A percentile compares a stretch with the other conserved stretches of the same genome.
Conservation (phyloP, 2,797 vertebrate species). For the Tauraco hartlaubi region DNA sequence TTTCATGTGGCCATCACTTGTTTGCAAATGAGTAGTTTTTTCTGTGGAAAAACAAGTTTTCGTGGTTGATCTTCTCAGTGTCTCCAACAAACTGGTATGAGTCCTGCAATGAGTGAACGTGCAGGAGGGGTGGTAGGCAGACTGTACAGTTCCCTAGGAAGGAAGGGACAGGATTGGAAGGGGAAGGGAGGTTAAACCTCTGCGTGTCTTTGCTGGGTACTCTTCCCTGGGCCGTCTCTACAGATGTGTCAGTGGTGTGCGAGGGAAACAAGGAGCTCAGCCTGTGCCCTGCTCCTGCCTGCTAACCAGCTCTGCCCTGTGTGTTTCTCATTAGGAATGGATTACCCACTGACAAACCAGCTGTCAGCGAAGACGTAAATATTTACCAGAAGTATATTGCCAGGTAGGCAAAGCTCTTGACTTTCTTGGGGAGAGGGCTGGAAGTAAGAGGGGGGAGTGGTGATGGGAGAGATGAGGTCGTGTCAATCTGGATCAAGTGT, state of each 20-base stretch:
- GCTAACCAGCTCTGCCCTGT: conserved; percentile 78
- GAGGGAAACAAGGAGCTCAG: conserved; percentile 1
- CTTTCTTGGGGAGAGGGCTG: conserved; percentile 64
- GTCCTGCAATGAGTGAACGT: neutral
- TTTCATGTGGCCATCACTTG: neutral
- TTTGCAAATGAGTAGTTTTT: neutral
- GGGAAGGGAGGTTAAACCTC: neutral
- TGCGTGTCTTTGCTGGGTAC: neutral
- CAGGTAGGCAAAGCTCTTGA: conserved; percentile 90
- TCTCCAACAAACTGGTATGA: neutral
- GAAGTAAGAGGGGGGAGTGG: neutral
- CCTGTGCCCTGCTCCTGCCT: conserved; percentile 15
- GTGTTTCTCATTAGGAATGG: conserved; percentile 92
- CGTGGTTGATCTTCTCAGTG: neutral
- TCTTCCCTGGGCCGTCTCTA: neutral
- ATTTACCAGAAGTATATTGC: conserved; percentile 99
- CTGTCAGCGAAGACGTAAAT: conserved; percentile 94
- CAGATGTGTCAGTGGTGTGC: neutral
- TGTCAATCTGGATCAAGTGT: neutral
- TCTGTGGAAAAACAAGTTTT: neutral
- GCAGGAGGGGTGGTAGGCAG: neutral
- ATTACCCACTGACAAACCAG: conserved; percentile 97
- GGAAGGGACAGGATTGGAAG: neutral
- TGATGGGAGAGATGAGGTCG: neutral
- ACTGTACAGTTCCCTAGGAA: neutral